These are phyloP conservation scores for Trachythela sp. DNA, from an alignment of 64 coral and sea anemone genomes.

Conservation along the genomic window DNA sequence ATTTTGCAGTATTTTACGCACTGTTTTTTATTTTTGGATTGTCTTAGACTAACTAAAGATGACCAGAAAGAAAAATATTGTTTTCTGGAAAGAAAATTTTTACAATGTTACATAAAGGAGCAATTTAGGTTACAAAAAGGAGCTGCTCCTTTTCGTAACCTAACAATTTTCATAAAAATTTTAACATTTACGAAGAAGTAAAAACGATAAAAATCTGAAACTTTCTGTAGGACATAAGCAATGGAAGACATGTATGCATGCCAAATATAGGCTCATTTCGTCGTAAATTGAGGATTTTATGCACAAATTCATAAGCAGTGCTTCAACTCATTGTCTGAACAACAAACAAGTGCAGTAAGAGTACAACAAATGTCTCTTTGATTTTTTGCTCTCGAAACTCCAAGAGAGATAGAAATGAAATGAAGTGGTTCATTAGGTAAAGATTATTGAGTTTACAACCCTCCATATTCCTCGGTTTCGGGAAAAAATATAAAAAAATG, in stretches of 20 bases:
- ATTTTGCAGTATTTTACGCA: not conserved
- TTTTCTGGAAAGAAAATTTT: not conserved
- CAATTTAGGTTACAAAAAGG: not conserved
- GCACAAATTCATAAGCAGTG: not conserved
- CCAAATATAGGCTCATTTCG: not conserved
- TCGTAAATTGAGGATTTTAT: not conserved
- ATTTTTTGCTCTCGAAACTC: not conserved
- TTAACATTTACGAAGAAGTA: not conserved
- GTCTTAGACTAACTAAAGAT: not conserved
- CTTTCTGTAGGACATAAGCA: not conserved
- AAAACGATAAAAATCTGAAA: not conserved
- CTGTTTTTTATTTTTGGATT: not conserved
- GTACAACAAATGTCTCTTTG: not conserved
- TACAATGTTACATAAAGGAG: not conserved
- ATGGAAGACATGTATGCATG: not conserved
- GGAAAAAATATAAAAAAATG: not conserved
- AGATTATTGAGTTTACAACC: not conserved
- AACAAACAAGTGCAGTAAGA: not conserved
- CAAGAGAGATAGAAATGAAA: not conserved
- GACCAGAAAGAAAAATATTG: not conserved
- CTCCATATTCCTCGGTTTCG: not conserved
- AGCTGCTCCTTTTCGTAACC: not conserved
- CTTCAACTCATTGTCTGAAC: not conserved
- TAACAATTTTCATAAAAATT: not conserved
- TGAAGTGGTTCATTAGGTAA: not conserved